Evolutionary conservation across 2,797 vertebrate species (phyloP), one percentile per base, ranked within the genome.

Genomic region (Rallus crepitans): DNA sequence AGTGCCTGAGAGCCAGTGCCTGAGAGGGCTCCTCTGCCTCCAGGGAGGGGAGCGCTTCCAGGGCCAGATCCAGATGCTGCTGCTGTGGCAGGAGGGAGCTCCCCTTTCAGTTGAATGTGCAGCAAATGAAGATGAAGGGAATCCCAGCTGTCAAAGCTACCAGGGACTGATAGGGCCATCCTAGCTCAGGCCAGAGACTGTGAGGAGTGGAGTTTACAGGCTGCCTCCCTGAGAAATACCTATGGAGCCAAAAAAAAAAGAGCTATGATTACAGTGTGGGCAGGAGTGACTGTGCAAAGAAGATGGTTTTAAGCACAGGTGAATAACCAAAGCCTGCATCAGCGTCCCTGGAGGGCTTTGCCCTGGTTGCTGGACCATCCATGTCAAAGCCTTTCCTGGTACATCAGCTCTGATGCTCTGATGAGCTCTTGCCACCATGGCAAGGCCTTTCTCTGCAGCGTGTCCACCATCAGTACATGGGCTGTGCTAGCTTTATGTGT

Each of bases 11-110:
- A 90, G 76, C 23, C 2, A 7, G 47, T 20, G 60, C n/a, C 0
- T 1, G 45, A n/a, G 24, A 40, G 19, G 39, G 39, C 53, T 80
- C 27, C 40, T 12, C 6, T 39, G 57, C 57, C 71, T n/a, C 4
- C 1, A 20, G 47, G 53, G 57, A 19, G 17, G 23, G 33, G 12
- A 47, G 18, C 0, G 1, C 61, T 33, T 10, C 15, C 7, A 11
- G 63, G 31, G 33, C 16, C 5, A 3, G 42, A 47, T 63, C 11
- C 71, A 50, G 76, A 12, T 0, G 4, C 7, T 17, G 48, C 42
- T 52, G 72, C 61, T 40, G 42, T 0, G 0, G 82, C 57, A 78
- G 61, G 39, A 90, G 30, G 80, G 56, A 80, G 48, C 39, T 83
- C 52, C 31, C 20, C 1, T 3, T 37, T 48, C 1, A 0, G 14